Base-by-base conservation (phyloP, 1,140 invertebrate genomes). In the Pteromalus puparum region DNA sequence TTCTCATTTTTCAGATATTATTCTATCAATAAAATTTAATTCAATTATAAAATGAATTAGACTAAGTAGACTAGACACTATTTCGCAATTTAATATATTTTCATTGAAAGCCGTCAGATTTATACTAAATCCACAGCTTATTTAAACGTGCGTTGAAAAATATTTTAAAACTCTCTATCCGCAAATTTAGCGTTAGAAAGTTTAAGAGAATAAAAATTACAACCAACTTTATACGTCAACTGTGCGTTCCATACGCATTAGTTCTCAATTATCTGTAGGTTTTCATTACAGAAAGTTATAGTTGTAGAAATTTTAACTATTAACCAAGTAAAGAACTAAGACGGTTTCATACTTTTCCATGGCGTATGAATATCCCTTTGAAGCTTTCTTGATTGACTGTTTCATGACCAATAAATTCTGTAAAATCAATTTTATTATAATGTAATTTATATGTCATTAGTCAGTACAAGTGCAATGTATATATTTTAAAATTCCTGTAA, bases 61-160 rank as follows among this genome's bases (percentile, higher is more conserved):
- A 88, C 87, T 87, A 34, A 34, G 30, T 34, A 87, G 84, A 87
- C 78, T 87, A 87, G 80, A 86, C 81, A 79, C 86, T 81, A 75
- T 85, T 46, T 81, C 83, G 86, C 73, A 75, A 18, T 85, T 86
- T 77, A 78, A 26, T 80, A 76, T 65, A 72, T 53, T 68, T 75
- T 65, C 38, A 15, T 10, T 42, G n/a, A 4, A 24, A 75, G 24
- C 74, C 46, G 38, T 26, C 30, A 76, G 38, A 68, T 76, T 74
- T 30, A 28, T n/a, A 34, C 48, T 5, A 67, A 46, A 68, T 83
- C 24, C 9, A 68, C 73, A 83, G 81, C 61, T 21, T 38, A n/a
- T 46, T 67, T 30, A 26, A 77, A 83, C 2, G 34, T 53, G 21
- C 3, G 9, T 34, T 78, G 6, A 78, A 83, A 83, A 78, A 78